Base-by-base conservation (phyloP, 64 coral and sea anemone species). In the Actinia tenebrosa region DNA sequence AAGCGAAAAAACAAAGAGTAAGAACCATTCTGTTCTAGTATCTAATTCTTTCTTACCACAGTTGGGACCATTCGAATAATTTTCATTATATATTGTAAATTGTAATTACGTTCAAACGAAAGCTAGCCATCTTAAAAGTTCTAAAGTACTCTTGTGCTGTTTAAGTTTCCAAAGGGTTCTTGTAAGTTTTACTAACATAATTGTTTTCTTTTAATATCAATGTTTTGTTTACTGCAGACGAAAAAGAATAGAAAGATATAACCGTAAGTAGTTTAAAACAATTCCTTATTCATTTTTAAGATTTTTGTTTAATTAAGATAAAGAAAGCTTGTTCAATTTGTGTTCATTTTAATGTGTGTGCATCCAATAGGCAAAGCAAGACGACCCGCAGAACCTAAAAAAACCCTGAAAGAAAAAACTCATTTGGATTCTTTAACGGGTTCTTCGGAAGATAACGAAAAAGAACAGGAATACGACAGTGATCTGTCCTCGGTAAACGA, bases 1-100 rank as follows among this genome's bases (percentile, higher is more conserved):
- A 42, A 27, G 27, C 69, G 26, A 42, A 75, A 75, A 75, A 75
- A 75, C 69, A 75, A 75, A 42, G 26, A 75, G 69, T 75, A 75
- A 37, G 69, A 14, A 7, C 10, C 11, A 43, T 26, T n/a, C n/a
- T 66, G 7, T n/a, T 66, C 0, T 22, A 66, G 63, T 14, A 23
- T n/a, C 4, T n/a, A 25, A 66, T 66, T 66, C 13, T 14, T 55
- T 55, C 53, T 55, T 55, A 55, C 5, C 53, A 55, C 53, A 8
- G 11, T 55, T 55, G 2, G 56, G 10, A 11, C 10, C 56, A 58
- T 58, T 58, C 56, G 15, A 58, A 5, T 1, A 50, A 5, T 50
- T 1, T 50, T 50, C 7, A 4, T 5, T 8, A 5, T 50, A 58
- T 58, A 2, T 58, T 3, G 56, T 14, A 58, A 58, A 58, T 58